phyloP scores from a whole-genome alignment of 2,113 vertebrate species.

The Neogale vison region DNA sequence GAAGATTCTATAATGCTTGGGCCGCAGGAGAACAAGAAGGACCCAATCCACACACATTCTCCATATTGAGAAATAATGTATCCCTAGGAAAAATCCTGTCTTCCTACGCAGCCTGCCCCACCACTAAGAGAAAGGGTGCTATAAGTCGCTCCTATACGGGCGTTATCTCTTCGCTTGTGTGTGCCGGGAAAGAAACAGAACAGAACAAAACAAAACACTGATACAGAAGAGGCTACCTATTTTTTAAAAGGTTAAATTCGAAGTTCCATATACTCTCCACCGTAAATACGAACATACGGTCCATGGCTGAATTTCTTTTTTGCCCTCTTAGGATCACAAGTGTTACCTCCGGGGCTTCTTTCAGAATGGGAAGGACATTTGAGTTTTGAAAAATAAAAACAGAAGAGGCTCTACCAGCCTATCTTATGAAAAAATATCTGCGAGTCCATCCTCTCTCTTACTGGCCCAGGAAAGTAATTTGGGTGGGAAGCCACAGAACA shows the following conservation, averaged over 20 bases:
- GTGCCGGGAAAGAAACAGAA: not conserved
- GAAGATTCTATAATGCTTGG: not conserved
- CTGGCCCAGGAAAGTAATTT: not conserved
- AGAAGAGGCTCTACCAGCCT: not conserved
- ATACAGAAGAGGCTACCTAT: not conserved
- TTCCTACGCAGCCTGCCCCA: not conserved
- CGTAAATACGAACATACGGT: not conserved
- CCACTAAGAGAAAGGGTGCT: not conserved
- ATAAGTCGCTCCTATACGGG: fast-evolving
- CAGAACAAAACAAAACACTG: not conserved
- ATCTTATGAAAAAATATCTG: not conserved
- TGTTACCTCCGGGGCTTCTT: not conserved
- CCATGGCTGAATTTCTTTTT: not conserved
- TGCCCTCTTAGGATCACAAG: not conserved
- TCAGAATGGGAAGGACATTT: not conserved
- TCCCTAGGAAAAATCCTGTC: not conserved
- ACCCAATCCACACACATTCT: not conserved
- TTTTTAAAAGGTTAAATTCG: not conserved
- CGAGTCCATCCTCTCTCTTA: not conserved
- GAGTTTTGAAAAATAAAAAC: not conserved
- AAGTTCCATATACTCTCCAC: not conserved
- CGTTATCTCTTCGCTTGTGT: not conserved
- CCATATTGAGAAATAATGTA: not conserved
- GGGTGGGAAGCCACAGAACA: not conserved
- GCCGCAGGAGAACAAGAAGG: not conserved